Base-by-base conservation (phyloP, 1,140 invertebrate species). In the Conopomorpha cramerella region DNA sequence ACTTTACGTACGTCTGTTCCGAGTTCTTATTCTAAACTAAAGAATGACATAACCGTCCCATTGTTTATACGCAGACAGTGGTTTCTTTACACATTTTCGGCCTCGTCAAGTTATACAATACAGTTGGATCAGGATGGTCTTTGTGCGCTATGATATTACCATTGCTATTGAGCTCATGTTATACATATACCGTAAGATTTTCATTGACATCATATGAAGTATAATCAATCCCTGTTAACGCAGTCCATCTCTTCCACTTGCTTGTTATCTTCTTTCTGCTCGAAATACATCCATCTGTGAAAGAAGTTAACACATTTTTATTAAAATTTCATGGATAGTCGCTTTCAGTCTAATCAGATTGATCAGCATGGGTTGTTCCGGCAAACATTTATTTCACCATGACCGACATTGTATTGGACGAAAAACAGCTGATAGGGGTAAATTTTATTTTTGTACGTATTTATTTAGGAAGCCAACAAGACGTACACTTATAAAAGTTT, bases 211-310 rank as follows among this genome's bases (percentile, higher is more conserved):
- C 10, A 23, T 23, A 10, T 6, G 19, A 6, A 23, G 8, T 17
- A 16, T 23, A 13, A 6, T 3, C 16, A 14, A 23, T 19, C 13
- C n/a, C 1, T 23, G 25, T 14, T 34, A 1, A 19, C 16, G 18
- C 3, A 14, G 25, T 14, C 16, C 23, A 51, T 53, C 47, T 74
- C 72, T 16, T 71, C 68, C 1, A 46, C 41, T 45, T 63, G 58
- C 40, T 52, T 64, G 34, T 34, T 54, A 46, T 72, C 66, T 31
- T 67, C 45, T 2, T 41, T 51, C 40, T 74, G 60, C 43, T 74
- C 60, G 49, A 71, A 71, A 43, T 68, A 71, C 65, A 72, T 70
- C 66, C 65, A 72, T 36, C 66, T 71, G 58, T 13, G 8, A 16
- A 34, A 19, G 4, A 3, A 23, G 10, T 23, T 6, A 6, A 23